Evolutionary conservation across 2,113 vertebrate species (phyloP).

Genomic region (Paedocypris sp.): DNA sequence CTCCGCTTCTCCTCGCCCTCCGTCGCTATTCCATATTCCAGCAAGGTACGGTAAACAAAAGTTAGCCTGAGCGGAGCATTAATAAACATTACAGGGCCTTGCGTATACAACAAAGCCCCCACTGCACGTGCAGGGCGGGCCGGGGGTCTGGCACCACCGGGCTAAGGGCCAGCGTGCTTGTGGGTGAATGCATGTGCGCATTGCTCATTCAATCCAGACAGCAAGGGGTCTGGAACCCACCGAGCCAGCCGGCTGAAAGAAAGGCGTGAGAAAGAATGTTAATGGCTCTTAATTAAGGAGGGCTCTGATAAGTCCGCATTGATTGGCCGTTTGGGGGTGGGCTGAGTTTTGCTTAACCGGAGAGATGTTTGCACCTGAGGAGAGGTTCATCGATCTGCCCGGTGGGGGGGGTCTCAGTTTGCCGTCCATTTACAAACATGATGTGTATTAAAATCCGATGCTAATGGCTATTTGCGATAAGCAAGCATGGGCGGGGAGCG

Average conservation of each 20-base stretch:
- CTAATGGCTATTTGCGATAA: conserved; percentile 13
- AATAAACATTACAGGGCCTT: conserved; percentile 8
- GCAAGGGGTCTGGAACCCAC: conserved; percentile 8
- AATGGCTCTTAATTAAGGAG: conserved; percentile 38
- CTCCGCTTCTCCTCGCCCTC: neutral
- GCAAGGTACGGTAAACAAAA: neutral
- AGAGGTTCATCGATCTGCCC: conserved; percentile 4
- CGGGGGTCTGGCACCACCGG: neutral
- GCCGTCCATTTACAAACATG: conserved; percentile 13
- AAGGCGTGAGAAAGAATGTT: conserved; percentile 39
- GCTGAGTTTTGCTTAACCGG: neutral
- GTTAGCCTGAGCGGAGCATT: neutral
- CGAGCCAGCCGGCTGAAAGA: conserved; percentile 7
- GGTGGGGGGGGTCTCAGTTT: neutral
- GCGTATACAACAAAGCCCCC: neutral
- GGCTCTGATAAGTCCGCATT: conserved; percentile 28
- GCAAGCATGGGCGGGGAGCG: neutral
- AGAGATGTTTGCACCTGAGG: conserved; percentile 19
- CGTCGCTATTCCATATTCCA: neutral
- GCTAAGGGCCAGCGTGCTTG: conserved; percentile 19
- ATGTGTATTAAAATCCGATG: conserved; percentile 23
- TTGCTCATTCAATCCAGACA: conserved; percentile 23
- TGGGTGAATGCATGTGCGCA: conserved; percentile 11
- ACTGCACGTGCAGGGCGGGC: conserved; percentile 2
- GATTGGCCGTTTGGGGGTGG: neutral